A percentile compares a stretch with the other conserved stretches of the same genome.
Conservation (phyloP, 1,140 invertebrate species). For the Tenebrio molitor region DNA sequence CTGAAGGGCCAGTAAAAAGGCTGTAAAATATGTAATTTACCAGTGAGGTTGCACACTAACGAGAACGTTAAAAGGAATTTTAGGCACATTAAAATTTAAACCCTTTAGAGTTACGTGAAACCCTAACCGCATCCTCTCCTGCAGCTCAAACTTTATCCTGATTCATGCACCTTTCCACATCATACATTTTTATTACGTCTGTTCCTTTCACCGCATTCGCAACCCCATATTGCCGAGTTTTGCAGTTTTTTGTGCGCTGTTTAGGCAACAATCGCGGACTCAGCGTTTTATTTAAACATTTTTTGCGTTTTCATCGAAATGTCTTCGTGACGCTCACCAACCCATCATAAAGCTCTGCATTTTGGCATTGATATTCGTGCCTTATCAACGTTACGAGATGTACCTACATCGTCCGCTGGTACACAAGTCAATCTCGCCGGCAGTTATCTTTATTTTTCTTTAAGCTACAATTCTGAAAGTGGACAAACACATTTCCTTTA, state of each 20-base stretch:
- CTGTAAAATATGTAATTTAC: neutral
- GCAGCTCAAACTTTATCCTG: too few relatives aligned
- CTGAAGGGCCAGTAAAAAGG: neutral
- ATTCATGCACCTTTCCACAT: neutral
- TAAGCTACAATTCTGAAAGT: neutral
- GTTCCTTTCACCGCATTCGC: constrained; percentile 1
- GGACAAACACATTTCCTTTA: constrained; percentile 6
- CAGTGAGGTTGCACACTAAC: neutral
- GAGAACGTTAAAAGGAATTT: neutral
- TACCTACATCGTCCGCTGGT: too few relatives aligned
- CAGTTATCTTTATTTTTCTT: neutral
- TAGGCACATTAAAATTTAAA: constrained; percentile 5
- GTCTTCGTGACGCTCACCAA: too few relatives aligned
- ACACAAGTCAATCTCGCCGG: neutral
- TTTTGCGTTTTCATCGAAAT: too few relatives aligned
- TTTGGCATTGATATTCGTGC: too few relatives aligned
- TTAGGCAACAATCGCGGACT: neutral
- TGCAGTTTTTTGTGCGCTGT: neutral
- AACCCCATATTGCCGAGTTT: neutral
- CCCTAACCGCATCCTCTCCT: constrained; percentile 3
- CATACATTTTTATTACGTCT: constrained; percentile 22
- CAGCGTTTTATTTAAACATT: too few relatives aligned
- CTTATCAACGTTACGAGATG: too few relatives aligned
- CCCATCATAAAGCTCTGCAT: too few relatives aligned
- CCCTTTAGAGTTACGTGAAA: constrained; percentile 1